Evolutionary conservation across 2,797 vertebrate species (phyloP).

Genomic region (Phoebastria nigripes): DNA sequence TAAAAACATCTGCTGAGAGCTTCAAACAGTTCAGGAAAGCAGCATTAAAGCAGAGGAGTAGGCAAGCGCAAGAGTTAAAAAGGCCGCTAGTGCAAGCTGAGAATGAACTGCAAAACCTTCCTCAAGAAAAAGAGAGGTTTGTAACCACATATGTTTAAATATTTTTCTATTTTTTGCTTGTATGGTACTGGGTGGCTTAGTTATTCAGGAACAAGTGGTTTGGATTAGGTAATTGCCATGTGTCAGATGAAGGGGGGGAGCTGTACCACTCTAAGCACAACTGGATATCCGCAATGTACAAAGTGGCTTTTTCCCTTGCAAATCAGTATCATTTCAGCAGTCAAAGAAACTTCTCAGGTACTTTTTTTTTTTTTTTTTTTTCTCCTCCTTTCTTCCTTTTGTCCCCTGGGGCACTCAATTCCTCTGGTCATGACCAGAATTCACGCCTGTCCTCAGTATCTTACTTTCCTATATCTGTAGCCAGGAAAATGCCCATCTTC

Average conservation of each 20-base stretch:
- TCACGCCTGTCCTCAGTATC: neutral
- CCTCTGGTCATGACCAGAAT: neutral
- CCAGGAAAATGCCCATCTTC: neutral
- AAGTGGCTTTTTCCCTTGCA: neutral
- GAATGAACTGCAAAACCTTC: constrained; percentile 43
- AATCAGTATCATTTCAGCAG: neutral
- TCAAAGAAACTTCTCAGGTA: neutral
- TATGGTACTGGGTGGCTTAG: neutral
- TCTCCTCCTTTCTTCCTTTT: neutral
- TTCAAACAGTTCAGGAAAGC: constrained; percentile 87
- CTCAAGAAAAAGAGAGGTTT: constrained; percentile 77
- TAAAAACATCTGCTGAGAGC: constrained; percentile 85
- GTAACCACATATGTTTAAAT: neutral
- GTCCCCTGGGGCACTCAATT: neutral
- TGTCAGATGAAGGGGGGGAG: neutral
- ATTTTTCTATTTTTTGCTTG: neutral
- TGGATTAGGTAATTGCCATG: neutral
- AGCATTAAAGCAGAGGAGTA: constrained; percentile 82
- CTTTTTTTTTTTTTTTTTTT: too few species aligned
- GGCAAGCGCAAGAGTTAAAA: constrained; percentile 70
- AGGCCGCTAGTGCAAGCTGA: constrained; percentile 61
- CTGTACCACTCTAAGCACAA: neutral
- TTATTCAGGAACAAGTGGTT: neutral
- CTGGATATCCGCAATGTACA: neutral
- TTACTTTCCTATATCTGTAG: neutral